These are phyloP conservation scores for Dryobota labecula DNA, from an alignment of 2,888 invertebrate species.

Conservation along the genomic window DNA sequence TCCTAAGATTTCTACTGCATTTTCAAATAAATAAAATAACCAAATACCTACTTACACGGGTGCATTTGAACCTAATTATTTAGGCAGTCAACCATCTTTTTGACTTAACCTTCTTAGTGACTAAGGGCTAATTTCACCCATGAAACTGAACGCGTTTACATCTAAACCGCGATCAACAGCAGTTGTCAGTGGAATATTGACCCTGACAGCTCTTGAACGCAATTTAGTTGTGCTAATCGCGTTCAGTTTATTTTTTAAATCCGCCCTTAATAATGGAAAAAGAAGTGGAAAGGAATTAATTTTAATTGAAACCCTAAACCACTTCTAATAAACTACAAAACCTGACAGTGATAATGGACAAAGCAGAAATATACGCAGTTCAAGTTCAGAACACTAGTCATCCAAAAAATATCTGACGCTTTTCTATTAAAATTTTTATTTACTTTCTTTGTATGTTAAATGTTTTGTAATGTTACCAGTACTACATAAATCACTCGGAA, in stretches of 20 bases:
- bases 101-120: not conserved
- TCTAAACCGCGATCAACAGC: no score
- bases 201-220: no score
- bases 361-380: not conserved
- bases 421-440: conserved; percentile 71
- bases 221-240: no score
- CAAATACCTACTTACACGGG: not conserved
- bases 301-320: not conserved
- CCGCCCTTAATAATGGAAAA: not conserved
- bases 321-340: not conserved
- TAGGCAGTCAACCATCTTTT: not conserved
- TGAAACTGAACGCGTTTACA: no score
- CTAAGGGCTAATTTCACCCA: no score
- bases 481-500: conserved; percentile 81
- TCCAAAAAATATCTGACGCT: conserved; percentile 44
- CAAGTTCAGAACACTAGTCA: conserved; percentile 5
- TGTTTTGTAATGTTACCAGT: conserved; percentile 80
- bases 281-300: not conserved
- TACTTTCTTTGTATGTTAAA: conserved; percentile 77
- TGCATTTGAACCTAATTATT: not conserved
- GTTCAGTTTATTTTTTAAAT: no score
- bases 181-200: no score
- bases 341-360: not conserved
- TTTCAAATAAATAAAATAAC: not conserved
- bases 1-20: no score